Base-by-base conservation (phyloP, 2,888 invertebrate species). In the Clistopyga incitator region DNA sequence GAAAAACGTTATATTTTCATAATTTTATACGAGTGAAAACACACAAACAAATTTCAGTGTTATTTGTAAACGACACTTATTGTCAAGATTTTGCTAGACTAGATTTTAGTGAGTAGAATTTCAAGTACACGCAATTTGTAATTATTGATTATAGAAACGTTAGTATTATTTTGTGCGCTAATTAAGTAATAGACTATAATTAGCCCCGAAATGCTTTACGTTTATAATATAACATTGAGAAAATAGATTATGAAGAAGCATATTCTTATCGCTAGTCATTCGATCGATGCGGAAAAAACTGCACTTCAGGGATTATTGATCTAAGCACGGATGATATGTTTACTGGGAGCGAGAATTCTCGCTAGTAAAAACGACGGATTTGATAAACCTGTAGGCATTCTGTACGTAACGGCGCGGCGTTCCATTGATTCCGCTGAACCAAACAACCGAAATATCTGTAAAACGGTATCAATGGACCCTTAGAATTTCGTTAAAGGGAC, bases 1-100 rank as follows among this genome's bases (percentile, higher is more conserved):
- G 81, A 84, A 82, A 59, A 78, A 79, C 70, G 29, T 52, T 85
- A 78, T 86, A 85, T 86, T 86, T 86, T 86, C 78, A 86, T 86
- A 86, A 84, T 86, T 86, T 85, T 86, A 85, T 85, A 86, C 74
- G 75, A 78, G 75, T 76, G 74, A 77, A 82, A 64, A 70, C 56
- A 18, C 29, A 74, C 34, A 25, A 74, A 68, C 20, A 65, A 65
- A 25, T 15, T 79, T 23, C 15, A 47, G 45, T 25, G 29, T 29
- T 65, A 23, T 47, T 70, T 23, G 65, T 34, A 45, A 42, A 54
- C 20, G 75, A 61, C 56, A 29, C 61, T 29, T 38, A 23, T 25
- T 59, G 34, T 59, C 50, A 71, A 75, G 11, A 50, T 77, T 81
- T 75, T 20, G 47, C 67, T 74, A 71, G 59, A 74, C 45, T 79